Percentiles rank a stretch among this genome's conserved stretches.
Evolutionary conservation across 2,113 vertebrate species (phyloP).

Genomic region (Thalassoma bifasciatum): DNA sequence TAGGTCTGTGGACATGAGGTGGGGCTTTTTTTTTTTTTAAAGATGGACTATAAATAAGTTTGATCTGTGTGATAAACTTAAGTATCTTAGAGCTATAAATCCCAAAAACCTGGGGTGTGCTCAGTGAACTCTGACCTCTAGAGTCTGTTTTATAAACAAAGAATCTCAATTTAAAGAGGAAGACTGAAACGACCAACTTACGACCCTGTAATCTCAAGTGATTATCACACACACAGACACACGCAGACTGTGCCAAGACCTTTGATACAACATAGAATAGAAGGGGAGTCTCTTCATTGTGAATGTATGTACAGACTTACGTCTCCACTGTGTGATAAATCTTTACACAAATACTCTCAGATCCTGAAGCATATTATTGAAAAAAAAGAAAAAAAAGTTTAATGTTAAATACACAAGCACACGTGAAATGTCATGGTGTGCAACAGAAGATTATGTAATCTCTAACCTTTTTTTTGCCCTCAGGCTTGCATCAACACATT

Average conservation of each 20-base stretch:
- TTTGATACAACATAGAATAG: too few species aligned
- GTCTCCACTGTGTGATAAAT: conserved; percentile 31
- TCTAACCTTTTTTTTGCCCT: neutral
- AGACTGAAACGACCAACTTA: conserved; percentile 13
- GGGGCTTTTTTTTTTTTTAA: conserved; percentile 18
- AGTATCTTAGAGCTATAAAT: conserved; percentile 24
- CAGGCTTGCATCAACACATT: neutral
- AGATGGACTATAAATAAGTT: conserved; percentile 8
- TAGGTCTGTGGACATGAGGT: conserved; percentile 1
- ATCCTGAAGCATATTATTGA: neutral
- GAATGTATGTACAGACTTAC: conserved; percentile 19
- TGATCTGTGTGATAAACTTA: conserved; percentile 38
- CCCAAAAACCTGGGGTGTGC: neutral
- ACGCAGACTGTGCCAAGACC: too few species aligned
- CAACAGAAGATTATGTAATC: neutral
- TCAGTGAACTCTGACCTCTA: conserved; percentile 25
- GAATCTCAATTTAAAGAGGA: conserved; percentile 28
- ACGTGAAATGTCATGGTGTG: neutral
- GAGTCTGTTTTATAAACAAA: conserved; percentile 25
- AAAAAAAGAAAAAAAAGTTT: neutral
- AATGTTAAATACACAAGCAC: neutral
- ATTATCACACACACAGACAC: too few species aligned
- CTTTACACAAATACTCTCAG: neutral
- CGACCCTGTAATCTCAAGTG: conserved; percentile 21
- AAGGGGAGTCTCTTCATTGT: neutral